Conservation (phyloP, 2,888 invertebrate species). For the Clusia tigrina region DNA sequence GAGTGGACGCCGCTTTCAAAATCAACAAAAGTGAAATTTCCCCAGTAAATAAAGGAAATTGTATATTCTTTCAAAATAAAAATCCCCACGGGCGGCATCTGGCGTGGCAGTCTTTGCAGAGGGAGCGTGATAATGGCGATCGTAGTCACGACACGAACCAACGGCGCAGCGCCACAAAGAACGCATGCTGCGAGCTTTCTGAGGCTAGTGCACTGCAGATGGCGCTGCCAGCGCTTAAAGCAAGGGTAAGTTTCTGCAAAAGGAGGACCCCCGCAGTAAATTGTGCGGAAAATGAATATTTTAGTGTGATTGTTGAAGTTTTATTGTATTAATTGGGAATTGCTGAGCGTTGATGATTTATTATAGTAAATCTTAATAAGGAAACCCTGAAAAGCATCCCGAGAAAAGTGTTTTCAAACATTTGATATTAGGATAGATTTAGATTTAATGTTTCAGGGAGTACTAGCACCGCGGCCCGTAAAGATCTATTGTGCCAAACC, state of each 20-base stretch:
- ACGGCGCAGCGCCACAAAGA: neutral
- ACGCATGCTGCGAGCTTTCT: neutral
- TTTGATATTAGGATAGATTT: too few species aligned
- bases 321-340: too few species aligned
- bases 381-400: too few species aligned
- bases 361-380: too few species aligned
- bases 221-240: neutral
- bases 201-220: neutral
- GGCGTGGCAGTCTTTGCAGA: neutral
- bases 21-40: slow-evolving; percentile 45
- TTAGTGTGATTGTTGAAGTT: too few species aligned
- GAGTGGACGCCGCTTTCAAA: neutral
- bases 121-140: neutral
- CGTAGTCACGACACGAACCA: neutral
- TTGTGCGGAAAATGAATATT: too few species aligned
- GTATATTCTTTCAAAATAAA: slow-evolving; percentile 41
- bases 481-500: too few species aligned
- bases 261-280: too few species aligned
- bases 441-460: too few species aligned
- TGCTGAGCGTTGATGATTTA: too few species aligned
- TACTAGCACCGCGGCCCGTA: too few species aligned
- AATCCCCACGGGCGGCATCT: neutral
- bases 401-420: too few species aligned
- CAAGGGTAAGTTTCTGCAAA: neutral
- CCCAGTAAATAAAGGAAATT: slow-evolving; percentile 55